Conservation (phyloP, 2,113 vertebrate genomes). For the Prinia subflava region DNA sequence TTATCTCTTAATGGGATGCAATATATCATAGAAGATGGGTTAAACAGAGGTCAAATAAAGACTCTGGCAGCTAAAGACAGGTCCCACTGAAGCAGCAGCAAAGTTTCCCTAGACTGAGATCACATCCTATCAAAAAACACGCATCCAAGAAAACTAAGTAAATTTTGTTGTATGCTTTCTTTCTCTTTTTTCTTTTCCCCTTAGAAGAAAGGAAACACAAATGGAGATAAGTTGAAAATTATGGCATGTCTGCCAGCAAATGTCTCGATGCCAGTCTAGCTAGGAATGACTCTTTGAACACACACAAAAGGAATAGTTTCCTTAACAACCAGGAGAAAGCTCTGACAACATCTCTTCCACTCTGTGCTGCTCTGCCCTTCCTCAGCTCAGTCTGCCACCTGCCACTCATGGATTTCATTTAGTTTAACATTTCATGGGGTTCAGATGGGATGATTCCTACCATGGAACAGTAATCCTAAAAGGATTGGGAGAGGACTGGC, state of each 20-base stretch:
- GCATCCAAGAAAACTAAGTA: background rate
- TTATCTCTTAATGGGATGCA: background rate
- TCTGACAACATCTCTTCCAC: background rate
- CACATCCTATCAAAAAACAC: background rate
- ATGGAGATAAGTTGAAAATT: background rate
- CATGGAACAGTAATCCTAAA: background rate
- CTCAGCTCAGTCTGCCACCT: conserved; percentile 5
- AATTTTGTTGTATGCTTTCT: background rate
- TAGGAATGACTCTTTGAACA: background rate
- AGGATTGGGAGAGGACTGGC: background rate
- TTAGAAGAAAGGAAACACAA: background rate
- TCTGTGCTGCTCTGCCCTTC: background rate
- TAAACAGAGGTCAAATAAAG: background rate
- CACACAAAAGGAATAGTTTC: conserved; percentile 42
- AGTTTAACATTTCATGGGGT: background rate
- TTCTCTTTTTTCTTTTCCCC: background rate
- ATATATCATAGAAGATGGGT: background rate
- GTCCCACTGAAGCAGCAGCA: background rate
- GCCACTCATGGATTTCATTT: background rate
- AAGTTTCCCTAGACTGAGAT: background rate
- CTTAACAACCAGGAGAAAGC: conserved; percentile 24
- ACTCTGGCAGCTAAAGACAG: background rate
- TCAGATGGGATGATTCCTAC: background rate
- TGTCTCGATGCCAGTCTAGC: background rate
- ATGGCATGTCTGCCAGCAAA: background rate